Conservation (phyloP, 1,140 invertebrate genomes). For the Bathynomus jamesi region DNA sequence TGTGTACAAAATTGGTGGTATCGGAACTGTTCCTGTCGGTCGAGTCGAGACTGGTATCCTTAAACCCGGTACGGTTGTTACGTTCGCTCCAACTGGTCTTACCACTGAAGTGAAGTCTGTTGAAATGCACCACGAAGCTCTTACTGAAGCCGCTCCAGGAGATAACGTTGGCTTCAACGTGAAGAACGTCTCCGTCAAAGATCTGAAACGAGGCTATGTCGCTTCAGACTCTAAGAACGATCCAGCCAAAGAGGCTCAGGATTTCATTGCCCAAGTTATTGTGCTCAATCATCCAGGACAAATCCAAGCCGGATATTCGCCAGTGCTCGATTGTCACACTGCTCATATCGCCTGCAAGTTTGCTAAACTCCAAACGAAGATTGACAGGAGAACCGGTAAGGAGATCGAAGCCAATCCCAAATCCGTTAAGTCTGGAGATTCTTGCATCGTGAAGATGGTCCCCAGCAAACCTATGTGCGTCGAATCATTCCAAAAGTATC, state of each 20-base stretch:
- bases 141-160: constrained; percentile 87
- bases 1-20: constrained; percentile 99
- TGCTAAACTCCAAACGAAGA: constrained; percentile 93
- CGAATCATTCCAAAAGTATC: constrained; percentile 95
- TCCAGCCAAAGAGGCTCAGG: constrained; percentile 83
- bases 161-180: constrained; percentile 99
- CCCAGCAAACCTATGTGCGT: constrained; percentile 96
- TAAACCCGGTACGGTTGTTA: constrained; percentile 96
- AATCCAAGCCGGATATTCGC: constrained; percentile 93
- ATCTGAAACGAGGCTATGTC: constrained; percentile 91
- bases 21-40: constrained; percentile 97
- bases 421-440: constrained; percentile 90
- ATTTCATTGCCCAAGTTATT: constrained; percentile 94
- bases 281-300: constrained; percentile 96
- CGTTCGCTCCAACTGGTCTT: constrained; percentile 86
- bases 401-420: constrained; percentile 50
- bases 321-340: constrained; percentile 96
- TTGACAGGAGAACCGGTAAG: constrained; percentile 86
- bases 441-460: constrained; percentile 84
- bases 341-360: constrained; percentile 99
- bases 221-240: constrained; percentile 94
- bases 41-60: constrained; percentile 95
- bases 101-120: constrained; percentile 99
- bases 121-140: constrained; percentile 98
- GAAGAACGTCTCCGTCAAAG: constrained; percentile 98